Base-by-base conservation (phyloP, 2,797 vertebrate genomes). In the Bufotes viridis region DNA sequence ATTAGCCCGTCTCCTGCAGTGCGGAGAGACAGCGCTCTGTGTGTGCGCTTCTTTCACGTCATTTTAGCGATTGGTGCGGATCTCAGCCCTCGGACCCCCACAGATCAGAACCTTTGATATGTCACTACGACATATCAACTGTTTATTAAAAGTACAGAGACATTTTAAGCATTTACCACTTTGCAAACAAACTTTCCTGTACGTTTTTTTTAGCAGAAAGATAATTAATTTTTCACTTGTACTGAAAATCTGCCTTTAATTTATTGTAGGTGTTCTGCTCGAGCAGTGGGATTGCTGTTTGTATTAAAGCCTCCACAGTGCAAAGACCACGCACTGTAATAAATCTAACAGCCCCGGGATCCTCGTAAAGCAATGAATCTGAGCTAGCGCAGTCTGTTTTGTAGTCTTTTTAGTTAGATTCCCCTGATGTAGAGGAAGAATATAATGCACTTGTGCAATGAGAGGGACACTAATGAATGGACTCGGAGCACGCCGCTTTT, bases 391-490 rank as follows among this genome's bases (percentile, higher is more conserved):
- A n/a, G 9, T 60, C 29, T 61, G 69, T n/a, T n/a, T 24, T 81
- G 26, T 26, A 60, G 78, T 34, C 55, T 79, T 80, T 61, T 60
- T 22, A 20, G 24, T 60, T 34, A 42, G 24, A 58, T 8, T 29
- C 67, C 55, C 34, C 67, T 22, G 7, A 10, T 58, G 67, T 84
- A 72, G 67, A 58, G 70, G 13, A 20, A 18, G 49, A 69, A 14
- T 4, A 2, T 55, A 34, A 72, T 34, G 22, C 67, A 84, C 67
- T 58, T 13, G 18, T 57, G 53, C 67, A 84, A 26, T 34, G 49
- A 60, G 82, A 84, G n/a, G 26, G 82, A 84, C 82, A 84, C 26
- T 84, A 84, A 84, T 84, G 82, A 84, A 74, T 34, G 26, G 26
- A 69, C 42, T 72, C 24, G 0, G 51, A 34, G 51, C 17, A 1